Base-by-base conservation (phyloP, 2,888 invertebrate species). In the Calliscelio sp. region DNA sequence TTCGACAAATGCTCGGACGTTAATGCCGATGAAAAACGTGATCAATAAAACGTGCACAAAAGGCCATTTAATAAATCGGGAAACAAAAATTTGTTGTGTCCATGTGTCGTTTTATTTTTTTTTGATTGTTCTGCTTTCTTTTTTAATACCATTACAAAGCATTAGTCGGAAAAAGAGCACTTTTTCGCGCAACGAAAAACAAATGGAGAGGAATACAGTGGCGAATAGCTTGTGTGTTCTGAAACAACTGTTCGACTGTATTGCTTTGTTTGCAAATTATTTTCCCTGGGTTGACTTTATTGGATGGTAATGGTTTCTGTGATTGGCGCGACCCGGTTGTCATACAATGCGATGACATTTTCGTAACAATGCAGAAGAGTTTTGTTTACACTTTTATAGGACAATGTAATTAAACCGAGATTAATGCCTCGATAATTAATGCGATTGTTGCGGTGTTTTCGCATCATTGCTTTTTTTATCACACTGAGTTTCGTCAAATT, bases 251-350 rank as follows among this genome's bases (percentile, higher is more conserved):
- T 71, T 71, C 32, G 18, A 8, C 25, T 46, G 11, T 22, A 41
- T 53, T 53, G 71, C 71, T 51, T 74, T 74, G 74, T 74, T 74
- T 61, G 74, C 41, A 61, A 74, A 74, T 74, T 63, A 74, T 74
- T 74, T 74, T 74, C 59, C 61, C 63, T 51, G 38, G 41, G 35
- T 53, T 61, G 35, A 74, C 59, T 73, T 73, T 59, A 73, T 59
- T 73, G 73, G 22, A 49, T 28, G 35, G 49, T 73, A 73, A 73
- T 59, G 59, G 73, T 61, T 73, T 46, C 35, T 73, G 59, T 49
- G 59, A 73, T 73, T 73, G 73, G 49, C 49, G 18, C 18, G 59
- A 25, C 25, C 35, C 14, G 1, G 41, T 28, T 73, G 73, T 59
- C 49, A 49, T 44, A 57, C 20, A 70, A 44, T 16, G n/a, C 44